A percentile compares a stretch with the other conserved stretches of the same genome.
These are phyloP conservation scores for Notarius lentiginosus DNA, from an alignment of 2,113 vertebrate species.

Conservation along the genomic window DNA sequence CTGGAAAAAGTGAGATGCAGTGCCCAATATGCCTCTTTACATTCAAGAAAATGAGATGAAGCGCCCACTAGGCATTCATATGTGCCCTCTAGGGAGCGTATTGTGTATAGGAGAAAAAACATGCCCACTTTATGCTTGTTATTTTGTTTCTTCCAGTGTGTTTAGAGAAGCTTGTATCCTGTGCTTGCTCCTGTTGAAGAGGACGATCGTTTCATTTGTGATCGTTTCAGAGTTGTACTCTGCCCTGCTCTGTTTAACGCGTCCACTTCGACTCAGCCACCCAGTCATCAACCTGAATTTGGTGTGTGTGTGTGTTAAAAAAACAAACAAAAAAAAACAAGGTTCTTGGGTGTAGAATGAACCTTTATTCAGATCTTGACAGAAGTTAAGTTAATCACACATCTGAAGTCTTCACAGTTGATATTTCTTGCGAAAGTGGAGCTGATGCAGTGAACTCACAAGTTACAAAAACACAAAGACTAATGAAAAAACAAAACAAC, in stretches of 20 bases:
- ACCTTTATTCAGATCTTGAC: slow-evolving; percentile 55
- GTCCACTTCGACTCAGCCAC: too few species aligned
- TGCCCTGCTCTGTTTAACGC: too few species aligned
- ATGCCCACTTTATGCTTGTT: not conserved
- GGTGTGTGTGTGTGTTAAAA: too few species aligned
- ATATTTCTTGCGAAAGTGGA: slow-evolving; percentile 55
- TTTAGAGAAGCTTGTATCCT: not conserved
- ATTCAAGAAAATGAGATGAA: not conserved
- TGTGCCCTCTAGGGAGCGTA: not conserved
- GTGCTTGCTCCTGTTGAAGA: too few species aligned
- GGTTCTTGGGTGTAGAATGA: slow-evolving; percentile 23
- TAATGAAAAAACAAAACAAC: slow-evolving; percentile 12
- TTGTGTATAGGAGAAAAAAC: not conserved
- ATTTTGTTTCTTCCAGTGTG: not conserved
- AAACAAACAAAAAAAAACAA: slow-evolving; percentile 33
- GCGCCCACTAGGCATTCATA: not conserved
- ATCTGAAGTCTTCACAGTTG: slow-evolving; percentile 65
- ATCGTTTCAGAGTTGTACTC: too few species aligned
- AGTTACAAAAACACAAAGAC: slow-evolving; percentile 58
- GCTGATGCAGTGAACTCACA: slow-evolving; percentile 59
- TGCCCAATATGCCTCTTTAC: not conserved
- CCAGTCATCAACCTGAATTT: too few species aligned
- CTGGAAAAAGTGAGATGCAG: not conserved
- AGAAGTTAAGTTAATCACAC: slow-evolving; percentile 49
- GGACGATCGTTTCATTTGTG: too few species aligned